Percentiles rank a stretch among this genome's conserved stretches.
phyloP scores from a whole-genome alignment of 2,113 vertebrate species.

The Platichthys stellatus region DNA sequence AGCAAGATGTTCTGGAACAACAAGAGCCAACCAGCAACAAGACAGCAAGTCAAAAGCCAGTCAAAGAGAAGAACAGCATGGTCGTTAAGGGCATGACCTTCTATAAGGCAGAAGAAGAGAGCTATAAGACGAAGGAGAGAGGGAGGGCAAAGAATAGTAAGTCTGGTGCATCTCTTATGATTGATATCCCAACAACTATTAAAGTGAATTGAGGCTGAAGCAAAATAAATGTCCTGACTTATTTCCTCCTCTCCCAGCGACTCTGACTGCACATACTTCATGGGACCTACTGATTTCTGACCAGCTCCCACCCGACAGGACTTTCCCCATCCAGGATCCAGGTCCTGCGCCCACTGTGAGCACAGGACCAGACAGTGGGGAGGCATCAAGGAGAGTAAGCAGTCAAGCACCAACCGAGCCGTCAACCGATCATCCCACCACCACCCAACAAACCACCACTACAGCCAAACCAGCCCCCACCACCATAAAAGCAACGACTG shows the following conservation, averaged over 20 bases:
- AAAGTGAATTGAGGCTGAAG: background rate
- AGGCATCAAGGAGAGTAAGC: background rate
- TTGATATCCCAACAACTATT: background rate
- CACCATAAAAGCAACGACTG: slow-evolving; percentile 28
- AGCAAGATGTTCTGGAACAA: slow-evolving; percentile 48
- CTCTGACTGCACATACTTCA: slow-evolving; percentile 8
- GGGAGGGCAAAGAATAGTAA: slow-evolving; percentile 40
- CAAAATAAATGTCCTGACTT: background rate
- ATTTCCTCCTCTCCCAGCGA: slow-evolving; percentile 24
- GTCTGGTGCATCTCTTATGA: background rate
- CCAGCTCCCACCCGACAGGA: slow-evolving; percentile 13
- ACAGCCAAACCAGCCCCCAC: slow-evolving; percentile 4
- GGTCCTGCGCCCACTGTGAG: background rate
- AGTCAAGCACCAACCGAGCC: background rate
- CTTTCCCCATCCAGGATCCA: slow-evolving; percentile 6
- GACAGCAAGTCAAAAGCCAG: slow-evolving; percentile 36
- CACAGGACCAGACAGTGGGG: slow-evolving; percentile 13
- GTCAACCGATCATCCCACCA: background rate
- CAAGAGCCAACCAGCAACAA: slow-evolving; percentile 40
- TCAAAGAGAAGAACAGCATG: slow-evolving; percentile 70
- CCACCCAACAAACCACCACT: slow-evolving; percentile 32
- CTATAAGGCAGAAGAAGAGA: slow-evolving; percentile 84
- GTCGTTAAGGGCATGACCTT: slow-evolving; percentile 89
- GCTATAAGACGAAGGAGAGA: slow-evolving; percentile 78
- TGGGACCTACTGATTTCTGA: slow-evolving; percentile 46